Conservation (phyloP, 2,113 vertebrate species). For the Lasiurus cinereus region DNA sequence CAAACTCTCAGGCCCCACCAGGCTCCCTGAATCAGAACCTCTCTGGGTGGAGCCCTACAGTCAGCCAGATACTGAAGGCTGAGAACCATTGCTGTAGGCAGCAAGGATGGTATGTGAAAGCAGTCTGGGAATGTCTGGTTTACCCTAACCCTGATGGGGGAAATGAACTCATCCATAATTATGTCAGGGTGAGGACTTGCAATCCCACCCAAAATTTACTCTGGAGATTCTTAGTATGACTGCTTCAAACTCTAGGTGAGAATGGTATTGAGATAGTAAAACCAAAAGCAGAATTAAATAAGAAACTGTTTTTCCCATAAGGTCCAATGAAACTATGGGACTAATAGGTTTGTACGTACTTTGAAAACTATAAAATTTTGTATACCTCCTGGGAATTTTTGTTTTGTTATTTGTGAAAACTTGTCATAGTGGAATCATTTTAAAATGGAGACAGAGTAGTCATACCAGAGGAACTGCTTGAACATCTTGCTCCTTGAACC, state of each 20-base stretch:
- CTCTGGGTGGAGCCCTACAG: too few relatives aligned
- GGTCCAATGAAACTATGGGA: background rate
- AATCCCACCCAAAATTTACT: too few relatives aligned
- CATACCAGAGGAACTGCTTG: background rate
- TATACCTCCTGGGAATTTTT: background rate
- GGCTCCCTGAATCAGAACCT: background rate
- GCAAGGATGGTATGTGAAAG: background rate
- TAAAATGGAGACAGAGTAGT: background rate
- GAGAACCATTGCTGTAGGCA: background rate
- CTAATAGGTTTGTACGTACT: background rate
- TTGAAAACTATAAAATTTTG: background rate
- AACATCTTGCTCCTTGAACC: background rate
- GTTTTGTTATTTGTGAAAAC: background rate
- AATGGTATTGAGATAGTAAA: background rate
- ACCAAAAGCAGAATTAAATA: background rate
- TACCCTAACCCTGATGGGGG: background rate
- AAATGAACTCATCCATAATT: background rate
- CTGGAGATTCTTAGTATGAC: background rate
- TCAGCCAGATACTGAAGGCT: background rate
- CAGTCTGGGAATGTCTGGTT: background rate
- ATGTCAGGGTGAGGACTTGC: fast-evolving
- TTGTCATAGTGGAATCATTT: background rate
- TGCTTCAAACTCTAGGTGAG: background rate
- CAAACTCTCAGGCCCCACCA: background rate
- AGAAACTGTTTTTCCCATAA: background rate